phyloP scores from a whole-genome alignment of 1,140 invertebrate species.

The Drosophila triauraria region DNA sequence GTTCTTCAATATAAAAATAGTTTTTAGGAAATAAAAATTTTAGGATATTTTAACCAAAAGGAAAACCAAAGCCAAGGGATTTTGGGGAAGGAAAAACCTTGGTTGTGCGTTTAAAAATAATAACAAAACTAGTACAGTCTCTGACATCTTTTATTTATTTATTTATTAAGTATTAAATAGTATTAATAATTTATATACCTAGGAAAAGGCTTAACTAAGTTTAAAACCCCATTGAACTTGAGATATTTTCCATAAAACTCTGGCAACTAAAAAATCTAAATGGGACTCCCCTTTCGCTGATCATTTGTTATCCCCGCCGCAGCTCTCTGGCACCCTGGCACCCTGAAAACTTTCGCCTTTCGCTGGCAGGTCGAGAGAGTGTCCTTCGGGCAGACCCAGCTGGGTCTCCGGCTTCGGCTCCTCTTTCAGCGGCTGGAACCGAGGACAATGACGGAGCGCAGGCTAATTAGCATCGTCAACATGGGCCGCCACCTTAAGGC shows the following conservation, averaged over 20 bases:
- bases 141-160: too few relatives aligned
- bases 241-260: background rate
- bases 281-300: background rate
- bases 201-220: too few relatives aligned
- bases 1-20: conserved; percentile 1
- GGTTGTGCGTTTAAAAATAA: too few relatives aligned
- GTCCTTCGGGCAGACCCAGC: conserved; percentile 21
- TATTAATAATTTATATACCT: too few relatives aligned
- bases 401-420: background rate
- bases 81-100: too few relatives aligned
- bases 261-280: background rate
- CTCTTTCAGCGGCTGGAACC: background rate
- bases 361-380: conserved; percentile 1
- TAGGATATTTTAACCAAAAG: too few relatives aligned
- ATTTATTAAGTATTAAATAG: too few relatives aligned
- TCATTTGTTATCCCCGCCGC: background rate
- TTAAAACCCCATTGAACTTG: too few relatives aligned
- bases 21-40: too few relatives aligned
- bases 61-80: too few relatives aligned
- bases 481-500: conserved; percentile 40
- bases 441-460: conserved; percentile 45
- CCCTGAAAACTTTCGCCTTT: background rate
- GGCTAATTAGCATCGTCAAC: conserved; percentile 61
- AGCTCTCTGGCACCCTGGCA: background rate
- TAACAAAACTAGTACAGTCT: too few relatives aligned